Evolutionary conservation across 2,797 vertebrate genomes (phyloP), one percentile per base, ranked within the genome.

Genomic region (Anas georgica): DNA sequence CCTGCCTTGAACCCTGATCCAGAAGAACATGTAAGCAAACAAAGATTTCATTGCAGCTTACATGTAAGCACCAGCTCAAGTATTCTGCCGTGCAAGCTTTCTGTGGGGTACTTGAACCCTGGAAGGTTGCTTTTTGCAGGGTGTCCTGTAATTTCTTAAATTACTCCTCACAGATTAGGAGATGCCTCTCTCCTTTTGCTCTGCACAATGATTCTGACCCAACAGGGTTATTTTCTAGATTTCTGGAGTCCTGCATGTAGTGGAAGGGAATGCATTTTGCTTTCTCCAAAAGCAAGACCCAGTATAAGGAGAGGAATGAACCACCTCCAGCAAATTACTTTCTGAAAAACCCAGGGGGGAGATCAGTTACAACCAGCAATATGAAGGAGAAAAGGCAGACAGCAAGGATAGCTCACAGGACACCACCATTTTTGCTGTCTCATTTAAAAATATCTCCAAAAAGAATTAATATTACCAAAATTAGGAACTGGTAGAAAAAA

Each of bases 341-440:
- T 6, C 52, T 31, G 29, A 48, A 76, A 74, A 39, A 16, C 43
- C n/a, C 46, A 72, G 29, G 0, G 0, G 9, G 18, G 14, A n/a
- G 64, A 64, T 31, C 1, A 2, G 28, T 48, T 26, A 37, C 29
- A 50, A 31, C 12, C 35, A 52, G 52, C 12, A 46, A 41, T 0
- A 0, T 8, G 52, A 20, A 52, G 13, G 21, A 60, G 22, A 6
- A 63, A 26, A 45, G 33, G 29, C 35, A n/a, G 52, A 18, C 52
- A 48, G 18, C 33, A 48, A 80, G 70, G 62, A 45, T 1, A 1
- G 52, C 39, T 59, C 28, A 31, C 14, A 26, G 31, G 50, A 56
- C 31, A 62, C 29, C 46, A 29, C 26, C n/a, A 45, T 28, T 37
- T 25, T 54, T 20, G 78, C 33, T 16, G 21, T 48, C 59, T 52